Evolutionary conservation across 2,888 invertebrate species (phyloP).

Genomic region (Spicauda simplicius): DNA sequence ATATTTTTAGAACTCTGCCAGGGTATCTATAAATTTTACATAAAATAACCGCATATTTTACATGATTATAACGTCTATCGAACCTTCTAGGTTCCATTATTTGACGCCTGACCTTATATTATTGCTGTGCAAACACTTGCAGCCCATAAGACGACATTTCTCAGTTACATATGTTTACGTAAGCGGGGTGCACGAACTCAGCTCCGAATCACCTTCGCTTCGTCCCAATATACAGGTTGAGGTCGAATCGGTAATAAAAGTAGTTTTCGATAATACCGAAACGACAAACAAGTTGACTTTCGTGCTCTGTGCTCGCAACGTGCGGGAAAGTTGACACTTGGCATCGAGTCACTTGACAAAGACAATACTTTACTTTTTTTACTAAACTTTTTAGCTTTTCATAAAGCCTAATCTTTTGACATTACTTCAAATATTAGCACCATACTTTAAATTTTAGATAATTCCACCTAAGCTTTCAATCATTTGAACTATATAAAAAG

Average conservation of each 20-base stretch:
- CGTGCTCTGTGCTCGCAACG: constrained; percentile 41
- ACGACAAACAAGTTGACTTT: constrained; percentile 69
- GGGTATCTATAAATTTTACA: too few species aligned
- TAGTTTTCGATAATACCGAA: constrained; percentile 70
- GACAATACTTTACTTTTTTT: constrained; percentile 46
- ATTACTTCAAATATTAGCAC: too few species aligned
- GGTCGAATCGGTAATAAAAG: constrained; percentile 73
- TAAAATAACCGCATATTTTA: neutral
- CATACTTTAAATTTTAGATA: too few species aligned
- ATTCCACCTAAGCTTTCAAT: too few species aligned
- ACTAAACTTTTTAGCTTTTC: neutral
- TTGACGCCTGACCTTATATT: constrained; percentile 39
- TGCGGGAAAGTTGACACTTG: constrained; percentile 57
- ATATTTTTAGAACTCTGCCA: too few species aligned
- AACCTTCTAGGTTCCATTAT: neutral
- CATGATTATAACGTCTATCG: neutral
- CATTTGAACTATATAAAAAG: too few species aligned
- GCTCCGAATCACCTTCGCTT: constrained; percentile 70
- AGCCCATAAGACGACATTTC: constrained; percentile 52
- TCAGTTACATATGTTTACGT: constrained; percentile 75
- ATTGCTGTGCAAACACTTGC: constrained; percentile 31
- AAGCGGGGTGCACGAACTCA: constrained; percentile 76
- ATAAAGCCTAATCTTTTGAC: too few species aligned
- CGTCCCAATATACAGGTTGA: constrained; percentile 79
- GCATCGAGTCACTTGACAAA: constrained; percentile 40